Percentiles rank a stretch among this genome's conserved stretches.
Conservation (phyloP, 2,113 vertebrate species). For the Setophaga kirtlandii region DNA sequence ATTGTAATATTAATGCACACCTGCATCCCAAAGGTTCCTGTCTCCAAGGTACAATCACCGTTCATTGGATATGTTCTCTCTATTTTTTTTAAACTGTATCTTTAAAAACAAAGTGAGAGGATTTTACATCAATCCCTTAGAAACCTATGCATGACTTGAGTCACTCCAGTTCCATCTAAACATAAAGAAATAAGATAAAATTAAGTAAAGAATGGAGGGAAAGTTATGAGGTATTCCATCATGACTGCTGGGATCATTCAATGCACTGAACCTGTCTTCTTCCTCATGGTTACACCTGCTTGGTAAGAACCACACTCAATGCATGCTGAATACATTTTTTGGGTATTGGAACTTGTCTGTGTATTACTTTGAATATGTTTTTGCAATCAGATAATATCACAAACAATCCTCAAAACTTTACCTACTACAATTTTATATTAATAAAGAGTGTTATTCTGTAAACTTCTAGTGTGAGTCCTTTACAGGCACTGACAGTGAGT, state of each 20-base stretch:
- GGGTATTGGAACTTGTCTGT: neutral
- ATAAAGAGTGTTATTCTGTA: neutral
- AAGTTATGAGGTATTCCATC: neutral
- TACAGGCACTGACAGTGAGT: fast-evolving
- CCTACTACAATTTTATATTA: neutral
- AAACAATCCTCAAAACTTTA: neutral
- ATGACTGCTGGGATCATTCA: fast-evolving
- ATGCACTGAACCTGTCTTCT: neutral
- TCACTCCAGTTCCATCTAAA: neutral
- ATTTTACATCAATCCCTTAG: neutral
- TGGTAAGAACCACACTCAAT: neutral
- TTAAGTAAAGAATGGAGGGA: neutral
- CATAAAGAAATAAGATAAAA: neutral
- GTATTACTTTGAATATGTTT: neutral
- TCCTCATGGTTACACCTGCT: no score
- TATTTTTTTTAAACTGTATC: neutral
- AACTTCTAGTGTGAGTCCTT: neutral
- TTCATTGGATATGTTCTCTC: neutral
- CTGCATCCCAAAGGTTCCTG: neutral
- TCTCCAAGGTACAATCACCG: fast-evolving
- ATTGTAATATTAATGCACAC: neutral
- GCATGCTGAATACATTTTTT: neutral
- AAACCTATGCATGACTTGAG: neutral
- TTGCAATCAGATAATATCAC: neutral
- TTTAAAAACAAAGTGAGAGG: neutral